A percentile compares a stretch with the other conserved stretches of the same genome.
phyloP scores from a whole-genome alignment of 1,140 invertebrate species.

The Bombus terrestris region DNA sequence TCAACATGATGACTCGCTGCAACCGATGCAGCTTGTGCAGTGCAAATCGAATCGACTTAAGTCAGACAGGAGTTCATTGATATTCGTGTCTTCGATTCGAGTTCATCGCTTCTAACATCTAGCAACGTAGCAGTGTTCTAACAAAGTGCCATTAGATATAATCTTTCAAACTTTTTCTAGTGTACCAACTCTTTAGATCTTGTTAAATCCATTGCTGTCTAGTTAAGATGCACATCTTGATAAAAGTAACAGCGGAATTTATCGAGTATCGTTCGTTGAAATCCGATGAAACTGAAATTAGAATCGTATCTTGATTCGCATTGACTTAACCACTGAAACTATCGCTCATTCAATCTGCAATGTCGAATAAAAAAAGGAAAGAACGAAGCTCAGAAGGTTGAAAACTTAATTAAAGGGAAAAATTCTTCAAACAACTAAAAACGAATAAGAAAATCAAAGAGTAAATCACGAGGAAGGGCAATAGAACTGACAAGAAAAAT shows the following conservation, averaged over 20 bases:
- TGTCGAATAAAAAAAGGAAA: neutral
- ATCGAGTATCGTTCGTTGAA: neutral
- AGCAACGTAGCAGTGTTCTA: neutral
- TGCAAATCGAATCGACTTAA: neutral
- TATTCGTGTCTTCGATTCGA: neutral
- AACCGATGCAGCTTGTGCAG: neutral
- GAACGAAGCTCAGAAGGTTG: neutral
- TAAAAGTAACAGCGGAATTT: neutral
- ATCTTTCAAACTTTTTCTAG: neutral
- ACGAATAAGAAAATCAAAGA: neutral
- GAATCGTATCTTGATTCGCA: neutral
- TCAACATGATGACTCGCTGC: constrained; percentile 17
- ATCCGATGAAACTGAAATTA: constrained; percentile 3
- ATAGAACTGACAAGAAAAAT: constrained; percentile 12
- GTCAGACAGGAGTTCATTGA: neutral
- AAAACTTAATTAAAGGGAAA: neutral
- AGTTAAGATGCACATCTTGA: neutral
- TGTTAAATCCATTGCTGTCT: no score
- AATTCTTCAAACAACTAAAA: neutral
- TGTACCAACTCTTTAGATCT: neutral
- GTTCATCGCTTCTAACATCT: constrained; percentile 3
- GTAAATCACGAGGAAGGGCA: neutral
- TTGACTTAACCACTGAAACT: neutral
- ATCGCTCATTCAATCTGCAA: neutral
- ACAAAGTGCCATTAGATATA: neutral